A percentile compares a stretch with the other conserved stretches of the same genome.
Evolutionary conservation across 2,113 vertebrate genomes (phyloP).

Genomic region (Amphiprion percula): DNA sequence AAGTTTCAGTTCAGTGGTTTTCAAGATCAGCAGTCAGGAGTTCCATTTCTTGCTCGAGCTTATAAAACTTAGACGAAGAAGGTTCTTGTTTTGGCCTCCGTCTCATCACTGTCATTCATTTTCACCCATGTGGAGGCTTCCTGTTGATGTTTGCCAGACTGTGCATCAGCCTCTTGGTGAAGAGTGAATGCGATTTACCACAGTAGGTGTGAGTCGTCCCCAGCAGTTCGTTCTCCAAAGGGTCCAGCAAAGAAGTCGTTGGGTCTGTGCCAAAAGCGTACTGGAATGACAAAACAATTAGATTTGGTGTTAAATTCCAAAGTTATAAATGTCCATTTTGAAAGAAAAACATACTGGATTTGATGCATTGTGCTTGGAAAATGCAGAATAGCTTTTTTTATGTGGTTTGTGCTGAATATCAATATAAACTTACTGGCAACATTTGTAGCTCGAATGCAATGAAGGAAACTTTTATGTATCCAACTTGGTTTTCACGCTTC

Average conservation of each 20-base stretch:
- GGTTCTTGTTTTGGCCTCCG: neutral
- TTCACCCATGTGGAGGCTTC: neutral
- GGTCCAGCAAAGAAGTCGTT: conserved; percentile 84
- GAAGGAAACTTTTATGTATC: neutral
- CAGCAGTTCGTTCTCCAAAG: conserved; percentile 87
- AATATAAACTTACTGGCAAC: neutral
- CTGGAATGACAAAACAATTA: conserved; percentile 74
- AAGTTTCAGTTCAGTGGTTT: neutral
- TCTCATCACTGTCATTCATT: neutral
- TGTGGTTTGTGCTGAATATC: neutral
- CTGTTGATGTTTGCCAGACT: conserved; percentile 79
- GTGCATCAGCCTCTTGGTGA: conserved; percentile 87
- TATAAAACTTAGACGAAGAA: neutral
- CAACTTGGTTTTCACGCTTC: neutral
- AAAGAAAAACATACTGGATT: too few relatives aligned
- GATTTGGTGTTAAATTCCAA: neutral
- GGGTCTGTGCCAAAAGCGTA: conserved; percentile 89
- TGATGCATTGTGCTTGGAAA: too few relatives aligned
- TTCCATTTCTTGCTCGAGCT: conserved; percentile 2
- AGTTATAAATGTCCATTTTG: too few relatives aligned
- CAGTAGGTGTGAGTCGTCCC: conserved; percentile 92
- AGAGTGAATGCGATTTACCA: conserved; percentile 88
- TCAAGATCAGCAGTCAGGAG: neutral
- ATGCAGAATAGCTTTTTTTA: neutral
- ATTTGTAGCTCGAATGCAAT: neutral